Base-by-base conservation (phyloP, 2,888 invertebrate species). In the Molorchus minor region DNA sequence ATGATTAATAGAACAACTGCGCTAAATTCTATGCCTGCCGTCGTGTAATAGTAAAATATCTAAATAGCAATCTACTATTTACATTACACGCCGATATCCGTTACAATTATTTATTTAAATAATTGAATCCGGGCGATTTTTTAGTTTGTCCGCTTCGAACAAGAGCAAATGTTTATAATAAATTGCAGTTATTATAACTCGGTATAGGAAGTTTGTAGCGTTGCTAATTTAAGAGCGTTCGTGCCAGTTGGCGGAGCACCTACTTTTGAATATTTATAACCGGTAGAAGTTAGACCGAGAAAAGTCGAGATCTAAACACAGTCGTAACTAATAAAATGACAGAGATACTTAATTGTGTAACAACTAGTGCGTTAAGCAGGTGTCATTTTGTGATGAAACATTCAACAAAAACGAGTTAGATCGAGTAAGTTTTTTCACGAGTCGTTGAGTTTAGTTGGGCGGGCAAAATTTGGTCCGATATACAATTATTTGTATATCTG, bases 1-100 rank as follows among this genome's bases (percentile, higher is more conserved):
- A 20, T 53, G 58, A 58, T 58, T 58, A 53, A 58, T 53, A 53
- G 33, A 36, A 29, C 53, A 58, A 54, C 58, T 54, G 58, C 53
- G 35, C 8, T 47, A 19, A 43, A 38, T 38, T 52, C 40, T 49
- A 25, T 17, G 12, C 10, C 49, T 38, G 12, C 16, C 25, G 20
- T 15, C 21, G 25, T 17, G n/a, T 10, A 7, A 49, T 36, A 38
- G 38, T 49, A 49, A 49, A 21, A 43, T 12, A 19, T 15, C 21
- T 25, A 49, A 38, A 38, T 21, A 38, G 15, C 25, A 8, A 38
- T 49, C 36, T 35, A 35, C 20, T 25, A 38, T 45, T 30, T 30
- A 33, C 33, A 45, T 49, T 38, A 20, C 35, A 5, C 47, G 12
- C 12, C 35, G 15, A 38, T 49, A 49, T 49, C 49, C 49, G 49